Base-by-base conservation (phyloP, 2,113 vertebrate species). In the Rhodinocichla rosea region DNA sequence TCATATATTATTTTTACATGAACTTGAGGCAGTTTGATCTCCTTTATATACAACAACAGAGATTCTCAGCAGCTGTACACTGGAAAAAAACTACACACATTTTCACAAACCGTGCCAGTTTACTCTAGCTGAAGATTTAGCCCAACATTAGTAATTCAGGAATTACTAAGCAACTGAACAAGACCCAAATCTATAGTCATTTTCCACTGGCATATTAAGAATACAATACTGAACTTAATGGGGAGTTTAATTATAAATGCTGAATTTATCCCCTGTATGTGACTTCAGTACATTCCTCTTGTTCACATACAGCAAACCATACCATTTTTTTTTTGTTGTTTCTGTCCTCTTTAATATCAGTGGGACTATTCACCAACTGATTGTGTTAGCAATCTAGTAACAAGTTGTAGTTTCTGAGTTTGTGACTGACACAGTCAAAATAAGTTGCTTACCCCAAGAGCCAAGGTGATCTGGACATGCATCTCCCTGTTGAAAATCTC, bases 351-450 rank as follows among this genome's bases (percentile, higher is more conserved):
- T 90, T 59, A 69, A 24, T 76, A 30, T 65, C 32, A 74, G 23
- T 37, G 27, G 60, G 7, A 64, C 57, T 83, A 5, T 60, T 73
- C 28, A 57, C 30, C 39, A 71, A 39, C 26, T 23, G 13, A 32
- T 39, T 65, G n/a, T 53, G 11, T 47, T 62, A 59, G 32, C 44
- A 85, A 15, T 49, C 37, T 65, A 44, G 22, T 60, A 83, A 67
- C 26, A 76, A 89, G 26, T 9, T 68, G 9, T 40, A 59, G 14
- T 55, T 10, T 67, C 37, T 21, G 47, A 63, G 15, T 71, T 62
- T 1, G 1, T 78, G 74, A 42, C 37, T 70, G 35, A 27, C 35
- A 30, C 0, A 0, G 17, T 47, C 60, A 84, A 80, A 87, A 21
- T 70, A 75, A 45, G 8, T 1, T 0, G 24, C 44, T 60, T 79